Percentiles rank a stretch among this genome's conserved stretches.
Conservation (phyloP, 92 coral and sea anemone species). For the Hydrozoanthus gracilis region DNA sequence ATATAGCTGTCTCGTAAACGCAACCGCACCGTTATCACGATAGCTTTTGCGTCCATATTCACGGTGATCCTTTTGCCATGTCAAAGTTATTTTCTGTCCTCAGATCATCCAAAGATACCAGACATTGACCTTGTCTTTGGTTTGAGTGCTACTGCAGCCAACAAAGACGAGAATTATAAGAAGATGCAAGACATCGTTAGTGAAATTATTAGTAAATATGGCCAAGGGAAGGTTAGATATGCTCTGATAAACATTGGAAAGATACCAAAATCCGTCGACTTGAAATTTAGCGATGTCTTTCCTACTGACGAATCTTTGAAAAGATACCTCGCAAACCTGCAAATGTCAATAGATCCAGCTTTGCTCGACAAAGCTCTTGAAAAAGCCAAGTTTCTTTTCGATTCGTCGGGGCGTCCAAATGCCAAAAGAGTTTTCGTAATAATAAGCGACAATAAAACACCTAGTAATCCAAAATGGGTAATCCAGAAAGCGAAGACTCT, state of each 20-base stretch:
- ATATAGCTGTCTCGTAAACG: too few relatives aligned
- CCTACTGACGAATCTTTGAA: conserved; percentile 22
- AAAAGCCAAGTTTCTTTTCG: conserved; percentile 73
- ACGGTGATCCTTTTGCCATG: not conserved
- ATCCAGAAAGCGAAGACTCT: conserved; percentile 64
- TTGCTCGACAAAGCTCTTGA: conserved; percentile 73
- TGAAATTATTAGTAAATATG: conserved; percentile 22
- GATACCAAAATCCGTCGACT: conserved; percentile 11
- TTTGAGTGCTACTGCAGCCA: conserved; percentile 19
- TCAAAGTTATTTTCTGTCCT: not conserved
- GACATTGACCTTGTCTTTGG: conserved; percentile 47
- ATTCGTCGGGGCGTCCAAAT: conserved; percentile 36
- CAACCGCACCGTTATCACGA: too few relatives aligned
- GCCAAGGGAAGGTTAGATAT: conserved; percentile 39
- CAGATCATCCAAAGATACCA: conserved; percentile 31
- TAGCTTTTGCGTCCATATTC: too few relatives aligned
- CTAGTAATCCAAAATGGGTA: conserved; percentile 60
- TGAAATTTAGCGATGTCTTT: conserved; percentile 16
- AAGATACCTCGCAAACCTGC: not conserved
- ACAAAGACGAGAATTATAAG: conserved; percentile 18
- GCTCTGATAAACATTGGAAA: conserved; percentile 30
- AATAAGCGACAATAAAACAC: conserved; percentile 75
- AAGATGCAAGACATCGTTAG: conserved; percentile 27
- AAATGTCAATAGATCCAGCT: conserved; percentile 30
- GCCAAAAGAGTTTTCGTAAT: conserved; percentile 71